These are phyloP conservation scores for Fopius arisanus DNA, from an alignment of 1,140 invertebrate species.

Conservation along the genomic window DNA sequence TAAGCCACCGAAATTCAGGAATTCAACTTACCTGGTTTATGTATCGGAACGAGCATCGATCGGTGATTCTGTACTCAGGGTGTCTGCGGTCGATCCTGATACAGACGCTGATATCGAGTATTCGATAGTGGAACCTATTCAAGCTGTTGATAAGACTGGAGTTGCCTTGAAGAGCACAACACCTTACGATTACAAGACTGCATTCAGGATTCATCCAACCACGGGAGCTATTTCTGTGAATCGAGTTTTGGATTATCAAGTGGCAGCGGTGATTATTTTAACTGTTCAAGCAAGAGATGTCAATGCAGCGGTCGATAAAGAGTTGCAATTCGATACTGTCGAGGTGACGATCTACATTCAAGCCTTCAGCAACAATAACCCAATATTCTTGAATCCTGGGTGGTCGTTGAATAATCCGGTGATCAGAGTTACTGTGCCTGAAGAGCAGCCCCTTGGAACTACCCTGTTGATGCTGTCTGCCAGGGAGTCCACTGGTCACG, in stretches of 20 bases:
- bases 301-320: conserved; percentile 73
- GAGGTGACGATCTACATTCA: conserved; percentile 84
- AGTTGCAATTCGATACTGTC: conserved; percentile 71
- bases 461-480: conserved; percentile 77
- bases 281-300: conserved; percentile 77
- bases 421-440: conserved; percentile 74
- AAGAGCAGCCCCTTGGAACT: conserved; percentile 82
- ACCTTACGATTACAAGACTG: conserved; percentile 72
- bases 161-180: conserved; percentile 70
- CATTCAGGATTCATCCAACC: conserved; percentile 75
- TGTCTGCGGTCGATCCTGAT: conserved; percentile 77
- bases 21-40: conserved; percentile 71
- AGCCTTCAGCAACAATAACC: conserved; percentile 81
- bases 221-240: conserved; percentile 77
- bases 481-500: conserved; percentile 74
- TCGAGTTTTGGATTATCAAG: conserved; percentile 78
- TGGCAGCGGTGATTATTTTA: conserved; percentile 80
- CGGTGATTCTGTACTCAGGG: conserved; percentile 70
- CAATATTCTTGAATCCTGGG: conserved; percentile 75
- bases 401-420: conserved; percentile 74
- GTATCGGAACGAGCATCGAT: conserved; percentile 76
- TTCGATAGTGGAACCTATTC: conserved; percentile 73
- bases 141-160: conserved; percentile 79
- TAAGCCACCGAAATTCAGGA: conserved; percentile 79
- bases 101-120: conserved; percentile 74